Evolutionary conservation across 2,888 invertebrate genomes (phyloP), one percentile per base, ranked within the genome.

Genomic region (Diarsia dahlii): DNA sequence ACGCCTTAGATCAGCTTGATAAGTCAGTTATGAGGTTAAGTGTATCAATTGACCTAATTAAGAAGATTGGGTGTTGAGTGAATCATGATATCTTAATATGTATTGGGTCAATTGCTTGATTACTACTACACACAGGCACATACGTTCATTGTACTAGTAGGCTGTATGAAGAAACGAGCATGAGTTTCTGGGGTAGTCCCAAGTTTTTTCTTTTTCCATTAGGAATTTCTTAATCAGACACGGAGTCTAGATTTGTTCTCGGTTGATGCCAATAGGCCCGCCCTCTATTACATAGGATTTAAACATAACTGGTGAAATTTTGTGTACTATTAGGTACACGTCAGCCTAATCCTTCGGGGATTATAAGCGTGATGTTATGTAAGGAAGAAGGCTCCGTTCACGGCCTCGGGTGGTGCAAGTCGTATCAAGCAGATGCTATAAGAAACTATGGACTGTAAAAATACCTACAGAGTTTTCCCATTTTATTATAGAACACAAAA

Each of bases 21-120:
- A 48, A 62, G 62, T 76, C 34, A 23, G 67, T 75, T 23, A 46
- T 34, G 56, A 46, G 23, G 50, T 82, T 18, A 67, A 78, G 34
- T 67, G 23, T 45, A 56, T 8, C 8, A 62, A 62, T 54, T 50
- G 62, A 66, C 66, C 28, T 2, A 48, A 5, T 76, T 75, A 60
- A n/a, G 8, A 74, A 74, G 15, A 54, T 52, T 48, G 23, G 3
- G 23, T 54, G 39, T n/a, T 46, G 20, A 28, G 23, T 62, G 9
- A 46, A 34, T 39, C 5, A 34, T 62, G 9, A 20, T 28, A 8
- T 8, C 13, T 23, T 0, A 13, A 23, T 28, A 18, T 50, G n/a
- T n/a, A 18, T 50, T 39, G 5, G 20, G 9, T 18, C 0, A 12
- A 20, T 13, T 76, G 1, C 12, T 52, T 48, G 1, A 3, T 62